Base-by-base conservation (phyloP, 2,888 invertebrate genomes). In the Nasonovia ribisnigri region DNA sequence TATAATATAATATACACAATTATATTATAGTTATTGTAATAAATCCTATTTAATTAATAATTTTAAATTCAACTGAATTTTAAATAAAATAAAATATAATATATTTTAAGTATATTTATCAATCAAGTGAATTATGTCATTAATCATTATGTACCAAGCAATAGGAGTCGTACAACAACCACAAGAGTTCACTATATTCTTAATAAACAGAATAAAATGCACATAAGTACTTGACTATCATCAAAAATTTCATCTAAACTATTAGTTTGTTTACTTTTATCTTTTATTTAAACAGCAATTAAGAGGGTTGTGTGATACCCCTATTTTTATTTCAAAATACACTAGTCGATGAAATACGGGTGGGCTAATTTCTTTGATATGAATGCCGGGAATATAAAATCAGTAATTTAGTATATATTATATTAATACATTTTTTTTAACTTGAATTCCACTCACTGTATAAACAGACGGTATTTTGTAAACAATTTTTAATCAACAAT, bases 211-310 rank as follows among this genome's bases (percentile, higher is more conserved):
- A 89, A 89, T 54, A 36, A 42, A 88, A 24, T 51, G 29, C 26
- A 43, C 13, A 89, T 42, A 60, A 24, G 36, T 29, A 46, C 16
- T 46, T 29, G 2, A 43, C 24, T 8, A 60, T 67, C 46, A n/a
- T 43, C 16, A 46, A 90, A 48, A 26, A 24, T 51, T 3, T 29
- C 84, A 3, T 24, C 29, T 43, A 46, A 43, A 67, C 36, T 36
- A 90, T 67, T 16, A n/a, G n/a, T 91, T 57, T 84, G 57, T 86
- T 84, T 86, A 36, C 57, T 86, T 84, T 91, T 26, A 46, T 86
- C 86, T 86, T 86, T 43, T 57, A 26, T 91, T 91, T 86, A n/a
- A 36, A 86, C 91, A 57, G 43, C 57, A n/a, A 86, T 91, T 46
- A 60, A 91, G 91, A 57, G 8, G 6, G 46, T 57, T 24, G 57